phyloP scores from a whole-genome alignment of 2,888 invertebrate genomes.

The Helobdella robusta region DNA sequence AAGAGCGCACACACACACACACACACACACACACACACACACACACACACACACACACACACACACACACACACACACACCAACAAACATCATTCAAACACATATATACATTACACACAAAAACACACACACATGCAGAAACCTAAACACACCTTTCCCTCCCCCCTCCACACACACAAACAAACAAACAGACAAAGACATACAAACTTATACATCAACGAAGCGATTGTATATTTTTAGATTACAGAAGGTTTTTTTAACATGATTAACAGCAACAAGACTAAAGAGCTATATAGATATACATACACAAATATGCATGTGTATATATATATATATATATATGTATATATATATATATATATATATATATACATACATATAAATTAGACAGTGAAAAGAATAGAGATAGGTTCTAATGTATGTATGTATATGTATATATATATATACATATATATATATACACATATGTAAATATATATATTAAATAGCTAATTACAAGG shows the following conservation, averaged over 20 bases:
- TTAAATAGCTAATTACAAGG: not conserved
- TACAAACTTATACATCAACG: too few relatives aligned
- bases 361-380: not conserved
- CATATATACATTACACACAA: too few relatives aligned
- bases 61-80: slow-evolving; percentile 3
- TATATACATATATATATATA: slow-evolving; percentile 1
- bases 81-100: not conserved
- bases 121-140: too few relatives aligned
- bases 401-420: not conserved
- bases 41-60: slow-evolving; percentile 3
- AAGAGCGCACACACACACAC: slow-evolving; percentile 3
- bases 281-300: too few relatives aligned
- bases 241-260: too few relatives aligned
- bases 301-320: too few relatives aligned
- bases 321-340: slow-evolving; percentile 1
- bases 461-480: not conserved
- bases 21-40: not conserved
- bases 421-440: not conserved
- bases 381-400: too few relatives aligned
- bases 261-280: too few relatives aligned
- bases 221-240: too few relatives aligned
- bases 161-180: too few relatives aligned
- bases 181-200: too few relatives aligned
- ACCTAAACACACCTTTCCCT: too few relatives aligned
- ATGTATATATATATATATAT: slow-evolving; percentile 1